Conservation (phyloP, 2,113 vertebrate species). For the Eurypyga helias region DNA sequence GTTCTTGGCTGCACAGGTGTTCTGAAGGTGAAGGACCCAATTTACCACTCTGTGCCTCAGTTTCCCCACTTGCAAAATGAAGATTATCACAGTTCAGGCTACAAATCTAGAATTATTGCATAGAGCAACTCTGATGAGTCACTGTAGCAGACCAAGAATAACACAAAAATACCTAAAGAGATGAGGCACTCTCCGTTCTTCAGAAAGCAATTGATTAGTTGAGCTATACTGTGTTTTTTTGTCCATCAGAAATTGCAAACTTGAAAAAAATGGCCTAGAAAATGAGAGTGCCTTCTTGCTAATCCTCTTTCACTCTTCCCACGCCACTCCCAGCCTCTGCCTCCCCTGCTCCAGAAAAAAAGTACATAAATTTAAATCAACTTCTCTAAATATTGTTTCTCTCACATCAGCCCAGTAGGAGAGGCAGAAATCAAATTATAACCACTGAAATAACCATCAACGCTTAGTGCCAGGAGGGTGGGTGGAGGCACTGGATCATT, state of each 20-base stretch:
- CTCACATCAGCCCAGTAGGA: conserved; percentile 40
- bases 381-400: conserved; percentile 62
- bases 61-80: neutral
- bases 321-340: neutral
- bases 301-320: neutral
- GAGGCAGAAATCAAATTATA: conserved; percentile 64
- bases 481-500: neutral
- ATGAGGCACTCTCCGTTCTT: neutral
- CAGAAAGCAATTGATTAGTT: conserved; percentile 43
- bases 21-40: neutral
- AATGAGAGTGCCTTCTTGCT: neutral
- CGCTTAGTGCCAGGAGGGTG: neutral
- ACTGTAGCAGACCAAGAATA: neutral
- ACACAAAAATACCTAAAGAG: neutral
- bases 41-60: neutral
- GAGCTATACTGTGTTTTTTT: conserved; percentile 52
- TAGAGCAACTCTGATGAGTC: neutral
- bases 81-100: neutral
- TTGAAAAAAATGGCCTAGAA: conserved; percentile 14
- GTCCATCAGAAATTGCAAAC: neutral
- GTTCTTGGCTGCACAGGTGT: neutral
- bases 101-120: neutral
- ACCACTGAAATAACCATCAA: conserved; percentile 22
- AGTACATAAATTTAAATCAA: neutral
- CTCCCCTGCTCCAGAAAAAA: neutral